Evolutionary conservation across 1,140 invertebrate species (phyloP).

Genomic region (Scaptomyza montana): DNA sequence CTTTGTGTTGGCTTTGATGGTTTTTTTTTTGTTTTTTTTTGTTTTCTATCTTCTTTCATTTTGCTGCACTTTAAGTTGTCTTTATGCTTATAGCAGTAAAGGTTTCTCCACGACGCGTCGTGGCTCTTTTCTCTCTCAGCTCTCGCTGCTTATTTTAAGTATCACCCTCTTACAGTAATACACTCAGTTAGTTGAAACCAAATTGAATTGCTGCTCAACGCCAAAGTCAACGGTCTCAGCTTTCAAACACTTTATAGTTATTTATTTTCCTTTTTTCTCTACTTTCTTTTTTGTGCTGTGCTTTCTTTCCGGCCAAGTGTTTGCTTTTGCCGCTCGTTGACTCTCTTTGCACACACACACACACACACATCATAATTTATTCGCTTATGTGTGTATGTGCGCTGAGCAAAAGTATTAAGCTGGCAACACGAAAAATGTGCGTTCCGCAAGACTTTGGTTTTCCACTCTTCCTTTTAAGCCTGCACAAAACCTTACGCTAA

Average conservation of each 20-base stretch:
- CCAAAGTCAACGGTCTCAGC: conserved; percentile 60
- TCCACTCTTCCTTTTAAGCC: conserved; percentile 1
- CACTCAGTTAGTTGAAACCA: conserved; percentile 59
- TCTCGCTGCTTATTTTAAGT: background rate
- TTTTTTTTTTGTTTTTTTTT: background rate
- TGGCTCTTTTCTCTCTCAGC: background rate
- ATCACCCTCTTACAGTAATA: conserved; percentile 33
- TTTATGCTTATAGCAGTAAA: background rate
- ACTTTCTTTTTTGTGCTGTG: background rate
- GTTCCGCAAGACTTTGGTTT: conserved; percentile 75
- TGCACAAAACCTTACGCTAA: conserved; percentile 12
- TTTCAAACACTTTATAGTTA: conserved; percentile 74
- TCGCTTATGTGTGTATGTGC: conserved; percentile 33
- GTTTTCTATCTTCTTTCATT: background rate
- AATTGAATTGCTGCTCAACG: conserved; percentile 69
- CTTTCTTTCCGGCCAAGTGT: conserved; percentile 52
- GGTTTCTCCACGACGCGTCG: too few species aligned
- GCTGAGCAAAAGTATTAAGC: conserved; percentile 78
- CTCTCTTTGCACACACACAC: conserved; percentile 45
- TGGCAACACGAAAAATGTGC: conserved; percentile 76
- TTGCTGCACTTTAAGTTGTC: conserved; percentile 1
- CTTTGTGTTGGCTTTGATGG: background rate
- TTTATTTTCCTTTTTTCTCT: conserved; percentile 29
- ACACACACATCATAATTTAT: conserved; percentile 43
- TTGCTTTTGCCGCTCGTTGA: conserved; percentile 74